These are phyloP conservation scores for Ptychodera flava DNA, from an alignment of 35 echinoderm and acorn worm genomes.

Conservation along the genomic window DNA sequence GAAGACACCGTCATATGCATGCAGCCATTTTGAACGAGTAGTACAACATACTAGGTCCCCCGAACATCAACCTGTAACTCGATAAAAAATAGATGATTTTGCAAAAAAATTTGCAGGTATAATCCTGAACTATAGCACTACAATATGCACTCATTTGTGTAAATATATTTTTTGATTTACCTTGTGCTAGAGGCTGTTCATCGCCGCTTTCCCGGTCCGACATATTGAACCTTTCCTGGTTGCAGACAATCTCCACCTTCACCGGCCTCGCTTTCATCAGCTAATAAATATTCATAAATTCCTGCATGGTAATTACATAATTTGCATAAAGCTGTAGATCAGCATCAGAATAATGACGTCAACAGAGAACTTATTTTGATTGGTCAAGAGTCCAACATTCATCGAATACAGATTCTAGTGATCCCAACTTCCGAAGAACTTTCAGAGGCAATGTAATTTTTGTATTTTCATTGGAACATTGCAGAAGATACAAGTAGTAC, in stretches of 20 bases:
- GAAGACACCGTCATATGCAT: not conserved
- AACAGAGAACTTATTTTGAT: not conserved
- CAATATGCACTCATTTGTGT: not conserved
- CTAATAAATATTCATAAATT: constrained; percentile 2
- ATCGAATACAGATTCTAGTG: too few species aligned
- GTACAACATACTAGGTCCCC: not conserved
- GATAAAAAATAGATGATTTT: not conserved
- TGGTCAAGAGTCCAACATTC: not conserved
- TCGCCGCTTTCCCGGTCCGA: not conserved
- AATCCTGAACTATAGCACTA: not conserved
- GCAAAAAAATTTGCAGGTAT: not conserved
- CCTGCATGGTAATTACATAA: not conserved
- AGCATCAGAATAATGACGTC: not conserved
- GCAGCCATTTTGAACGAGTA: not conserved
- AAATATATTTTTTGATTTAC: not conserved
- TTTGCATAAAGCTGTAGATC: not conserved
- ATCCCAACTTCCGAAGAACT: too few species aligned
- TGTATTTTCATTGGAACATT: too few species aligned
- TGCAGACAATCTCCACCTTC: not conserved
- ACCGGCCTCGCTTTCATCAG: not conserved
- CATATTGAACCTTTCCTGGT: not conserved
- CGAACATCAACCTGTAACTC: not conserved
- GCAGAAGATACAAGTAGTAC: too few species aligned
- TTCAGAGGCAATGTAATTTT: too few species aligned
- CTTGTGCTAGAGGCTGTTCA: not conserved